These are phyloP conservation scores for Erythrolamprus reginae DNA, from an alignment of 2,113 vertebrate species.

Conservation along the genomic window DNA sequence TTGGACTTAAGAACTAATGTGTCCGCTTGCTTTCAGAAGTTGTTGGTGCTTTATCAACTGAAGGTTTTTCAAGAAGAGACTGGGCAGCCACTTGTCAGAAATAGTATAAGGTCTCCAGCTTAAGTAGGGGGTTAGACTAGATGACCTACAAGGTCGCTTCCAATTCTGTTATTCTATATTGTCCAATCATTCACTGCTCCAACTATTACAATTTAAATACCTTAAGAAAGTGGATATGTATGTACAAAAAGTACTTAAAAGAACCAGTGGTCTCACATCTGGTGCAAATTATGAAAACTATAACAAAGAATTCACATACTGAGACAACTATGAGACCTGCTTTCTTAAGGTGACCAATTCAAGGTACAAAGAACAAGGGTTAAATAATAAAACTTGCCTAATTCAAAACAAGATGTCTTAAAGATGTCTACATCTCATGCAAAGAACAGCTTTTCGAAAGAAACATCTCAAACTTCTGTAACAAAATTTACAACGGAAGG, in stretches of 20 bases:
- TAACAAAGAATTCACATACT: conserved; percentile 79
- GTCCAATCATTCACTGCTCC: background rate
- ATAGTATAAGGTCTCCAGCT: background rate
- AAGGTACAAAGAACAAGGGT: conserved; percentile 36
- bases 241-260: conserved; percentile 57
- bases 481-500: background rate
- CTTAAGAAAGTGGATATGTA: background rate
- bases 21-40: background rate
- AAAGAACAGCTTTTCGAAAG: background rate
- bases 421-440: background rate
- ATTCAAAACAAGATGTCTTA: conserved; percentile 36
- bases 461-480: background rate
- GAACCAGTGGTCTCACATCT: conserved; percentile 67
- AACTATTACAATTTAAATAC: background rate
- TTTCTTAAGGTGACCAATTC: conserved; percentile 71
- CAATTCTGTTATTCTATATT: background rate
- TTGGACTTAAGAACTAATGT: too few relatives aligned
- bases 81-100: background rate
- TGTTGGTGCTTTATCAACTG: background rate
- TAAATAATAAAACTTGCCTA: conserved; percentile 38
- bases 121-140: background rate
- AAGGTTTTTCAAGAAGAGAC: background rate
- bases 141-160: background rate
- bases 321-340: conserved; percentile 71
- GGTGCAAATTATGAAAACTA: conserved; percentile 78